A percentile compares a stretch with the other conserved stretches of the same genome.
These are phyloP conservation scores for Fulica atra DNA, from an alignment of 2,113 vertebrate genomes.

Conservation along the genomic window DNA sequence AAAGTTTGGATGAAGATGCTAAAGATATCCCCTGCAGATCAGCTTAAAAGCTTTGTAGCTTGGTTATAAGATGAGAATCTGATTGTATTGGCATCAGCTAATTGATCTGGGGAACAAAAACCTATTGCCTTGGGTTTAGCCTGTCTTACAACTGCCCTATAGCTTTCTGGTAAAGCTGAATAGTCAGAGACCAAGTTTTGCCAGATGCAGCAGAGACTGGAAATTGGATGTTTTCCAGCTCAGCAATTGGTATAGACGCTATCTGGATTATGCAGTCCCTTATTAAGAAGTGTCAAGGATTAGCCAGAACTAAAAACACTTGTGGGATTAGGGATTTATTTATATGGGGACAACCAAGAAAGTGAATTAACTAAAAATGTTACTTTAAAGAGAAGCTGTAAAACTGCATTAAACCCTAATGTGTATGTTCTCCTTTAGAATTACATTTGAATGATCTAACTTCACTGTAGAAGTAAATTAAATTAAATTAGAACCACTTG, in stretches of 20 bases:
- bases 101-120: slow-evolving; percentile 33
- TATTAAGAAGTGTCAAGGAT: slow-evolving; percentile 54
- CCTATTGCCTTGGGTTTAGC: neutral
- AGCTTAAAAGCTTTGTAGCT: slow-evolving; percentile 38
- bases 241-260: neutral
- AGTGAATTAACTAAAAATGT: slow-evolving; percentile 57
- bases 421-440: slow-evolving; percentile 53
- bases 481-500: slow-evolving; percentile 60
- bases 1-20: slow-evolving; percentile 32
- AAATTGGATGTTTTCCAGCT: slow-evolving; percentile 37
- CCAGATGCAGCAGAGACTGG: neutral
- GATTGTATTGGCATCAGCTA: slow-evolving; percentile 7
- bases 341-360: slow-evolving; percentile 48
- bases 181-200: neutral
- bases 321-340: slow-evolving; percentile 58
- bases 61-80: neutral
- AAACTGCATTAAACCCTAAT: slow-evolving; percentile 56
- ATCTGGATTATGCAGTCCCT: slow-evolving; percentile 43
- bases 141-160: neutral
- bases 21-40: slow-evolving; percentile 17
- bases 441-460: slow-evolving; percentile 50
- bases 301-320: slow-evolving; percentile 51
- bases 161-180: slow-evolving; percentile 1
- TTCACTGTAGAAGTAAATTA: slow-evolving; percentile 59
- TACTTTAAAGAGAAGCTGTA: slow-evolving; percentile 60